A percentile compares a stretch with the other conserved stretches of the same genome.
phyloP scores from a whole-genome alignment of 37 sponge, comb jelly and placozoan species.

The Diacarnus erythraeanus region DNA sequence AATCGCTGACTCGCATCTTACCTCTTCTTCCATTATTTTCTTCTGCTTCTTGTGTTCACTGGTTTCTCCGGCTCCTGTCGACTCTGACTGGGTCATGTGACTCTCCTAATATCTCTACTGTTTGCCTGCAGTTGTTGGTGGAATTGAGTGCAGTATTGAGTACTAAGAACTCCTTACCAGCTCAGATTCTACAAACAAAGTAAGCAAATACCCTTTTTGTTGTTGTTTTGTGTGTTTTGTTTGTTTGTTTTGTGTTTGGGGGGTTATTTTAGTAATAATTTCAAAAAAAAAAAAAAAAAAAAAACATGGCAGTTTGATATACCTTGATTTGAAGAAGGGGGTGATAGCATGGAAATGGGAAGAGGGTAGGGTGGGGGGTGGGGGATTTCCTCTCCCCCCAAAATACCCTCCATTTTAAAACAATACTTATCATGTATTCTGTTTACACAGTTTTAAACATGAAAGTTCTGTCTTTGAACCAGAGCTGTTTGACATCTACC shows the following conservation, averaged over 20 bases:
- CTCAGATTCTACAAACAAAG: conserved; percentile 53
- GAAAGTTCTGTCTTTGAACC: conserved; percentile 52
- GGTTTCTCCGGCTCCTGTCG: conserved; percentile 37
- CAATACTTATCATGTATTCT: too few species aligned
- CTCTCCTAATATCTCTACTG: not conserved
- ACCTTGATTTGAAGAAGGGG: too few species aligned
- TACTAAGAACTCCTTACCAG: conserved; percentile 15
- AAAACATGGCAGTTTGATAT: too few species aligned
- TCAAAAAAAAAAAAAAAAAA: too few species aligned
- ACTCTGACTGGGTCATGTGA: conserved; percentile 11
- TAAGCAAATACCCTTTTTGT: conserved; percentile 22
- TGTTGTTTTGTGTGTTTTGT: not conserved
- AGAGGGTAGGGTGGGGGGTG: too few species aligned
- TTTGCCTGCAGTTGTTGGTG: conserved; percentile 29
- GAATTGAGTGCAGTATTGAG: conserved; percentile 20
- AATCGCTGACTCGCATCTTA: conserved; percentile 34
- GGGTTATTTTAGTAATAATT: too few species aligned
- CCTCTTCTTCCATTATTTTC: conserved; percentile 37
- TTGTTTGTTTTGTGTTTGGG: not conserved
- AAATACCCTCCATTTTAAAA: too few species aligned
- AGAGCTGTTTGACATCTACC: conserved; percentile 56
- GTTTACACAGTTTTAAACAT: conserved; percentile 35
- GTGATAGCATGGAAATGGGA: too few species aligned
- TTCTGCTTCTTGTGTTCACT: conserved; percentile 54
- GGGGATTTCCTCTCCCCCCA: too few species aligned